Base-by-base conservation (phyloP, 2,113 vertebrate genomes). In the Myotis davidii region DNA sequence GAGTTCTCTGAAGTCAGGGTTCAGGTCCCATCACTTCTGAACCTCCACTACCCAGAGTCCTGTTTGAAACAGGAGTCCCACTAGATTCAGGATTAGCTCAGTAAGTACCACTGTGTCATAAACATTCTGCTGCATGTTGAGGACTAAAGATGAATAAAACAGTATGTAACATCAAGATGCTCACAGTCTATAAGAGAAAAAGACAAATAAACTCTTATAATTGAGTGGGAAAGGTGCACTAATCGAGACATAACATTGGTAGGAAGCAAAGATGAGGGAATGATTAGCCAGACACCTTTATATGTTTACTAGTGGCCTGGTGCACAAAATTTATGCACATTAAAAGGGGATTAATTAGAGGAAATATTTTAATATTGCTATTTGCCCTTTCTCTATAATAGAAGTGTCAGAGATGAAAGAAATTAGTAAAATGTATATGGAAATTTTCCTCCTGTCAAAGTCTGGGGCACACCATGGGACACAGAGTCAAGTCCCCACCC, bases 241-340 rank as follows among this genome's bases (percentile, higher is more conserved):
- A 67, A 72, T 42, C 52, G 13, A 93, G 42, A 94, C 4, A 23
- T 20, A 70, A 78, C 88, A 82, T 84, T 86, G 9, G 12, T 72
- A 81, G 14, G 72, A 21, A 87, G 16, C 3, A 87, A 84, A 92
- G 79, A 81, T 54, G 76, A 93, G 29, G 21, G 56, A 74, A 18
- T 67, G 42, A 86, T 90, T 93, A 88, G 13, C 25, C 16, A 79
- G 27, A 85, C 23, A 87, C 16, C 54, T 94, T 89, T 65, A 83
- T 45, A 70, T 88, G 61, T 72, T 93, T 88, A 42, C 45, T 45
- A 10, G 45, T 45, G 45, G 45, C 45, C 45, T 10, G 45, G 45
- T 45, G 45, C 9, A 45, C 2, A 9, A 45, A 45, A 45, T 45
- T 45, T 10, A 2, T 45, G 9, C 10, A 45, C 45, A 45, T 45